phyloP scores from a whole-genome alignment of 1,140 invertebrate species.

The Macrobrachium rosenbergii region DNA sequence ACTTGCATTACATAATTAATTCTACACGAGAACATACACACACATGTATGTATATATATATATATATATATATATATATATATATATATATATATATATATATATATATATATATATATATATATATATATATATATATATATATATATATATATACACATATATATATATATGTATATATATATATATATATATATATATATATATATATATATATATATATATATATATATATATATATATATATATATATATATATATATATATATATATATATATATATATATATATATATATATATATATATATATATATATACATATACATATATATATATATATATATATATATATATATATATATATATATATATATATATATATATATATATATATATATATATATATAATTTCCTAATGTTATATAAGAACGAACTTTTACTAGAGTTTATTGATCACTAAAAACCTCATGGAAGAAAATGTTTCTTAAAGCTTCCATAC shows the following conservation, averaged over 20 bases:
- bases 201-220: conserved; percentile 5
- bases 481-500: too few relatives aligned
- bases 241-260: conserved; percentile 19
- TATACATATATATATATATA: conserved; percentile 14
- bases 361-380: not conserved
- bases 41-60: too few relatives aligned
- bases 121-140: conserved; percentile 6
- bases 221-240: conserved; percentile 17
- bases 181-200: conserved; percentile 22
- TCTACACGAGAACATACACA: too few relatives aligned
- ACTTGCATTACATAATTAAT: too few relatives aligned
- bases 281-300: conserved; percentile 16
- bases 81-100: not conserved
- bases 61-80: too few relatives aligned
- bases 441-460: too few relatives aligned
- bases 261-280: conserved; percentile 10
- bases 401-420: too few relatives aligned
- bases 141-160: conserved; percentile 9
- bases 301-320: conserved; percentile 18
- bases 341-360: conserved; percentile 17
- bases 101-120: conserved; percentile 19
- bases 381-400: conserved; percentile 1
- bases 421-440: too few relatives aligned
- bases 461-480: too few relatives aligned
- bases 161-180: conserved; percentile 11